A percentile compares a stretch with the other conserved stretches of the same genome.
Conservation (phyloP, 2,888 invertebrate genomes). For the Scaptomyza parva region DNA sequence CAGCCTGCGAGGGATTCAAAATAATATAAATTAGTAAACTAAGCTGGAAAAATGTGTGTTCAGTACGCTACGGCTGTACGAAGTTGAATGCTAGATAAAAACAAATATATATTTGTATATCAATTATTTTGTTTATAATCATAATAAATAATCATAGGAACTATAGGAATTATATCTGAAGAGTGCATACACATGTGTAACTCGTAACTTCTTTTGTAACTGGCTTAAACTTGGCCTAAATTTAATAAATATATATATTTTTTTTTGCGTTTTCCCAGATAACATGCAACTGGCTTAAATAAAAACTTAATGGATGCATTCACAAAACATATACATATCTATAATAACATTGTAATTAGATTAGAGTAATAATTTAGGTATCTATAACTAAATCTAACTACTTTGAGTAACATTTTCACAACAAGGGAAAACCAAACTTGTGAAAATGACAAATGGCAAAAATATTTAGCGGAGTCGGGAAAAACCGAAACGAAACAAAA, state of each 20-base stretch:
- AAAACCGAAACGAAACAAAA: constrained; percentile 11
- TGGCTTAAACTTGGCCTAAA: constrained; percentile 16
- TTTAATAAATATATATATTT: not conserved
- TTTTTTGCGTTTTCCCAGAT: not conserved
- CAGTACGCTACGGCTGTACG: constrained; percentile 32
- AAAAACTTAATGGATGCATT: constrained; percentile 20
- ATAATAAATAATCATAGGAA: constrained; percentile 14
- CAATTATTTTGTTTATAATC: not conserved
- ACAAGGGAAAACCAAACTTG: not conserved
- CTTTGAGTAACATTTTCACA: constrained; percentile 3
- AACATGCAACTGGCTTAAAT: constrained; percentile 45
- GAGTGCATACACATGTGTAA: constrained; percentile 62
- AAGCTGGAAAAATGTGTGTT: not conserved
- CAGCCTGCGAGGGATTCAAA: constrained; percentile 86
- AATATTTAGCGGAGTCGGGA: not conserved
- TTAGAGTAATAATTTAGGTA: not conserved
- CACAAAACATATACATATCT: constrained; percentile 1
- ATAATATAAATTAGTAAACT: constrained; percentile 14
- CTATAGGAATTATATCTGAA: constrained; percentile 23
- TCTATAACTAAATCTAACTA: constrained; percentile 14
- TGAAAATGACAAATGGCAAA: not conserved
- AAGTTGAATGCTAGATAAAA: constrained; percentile 17
- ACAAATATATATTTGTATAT: constrained; percentile 3
- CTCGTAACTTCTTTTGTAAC: constrained; percentile 10
- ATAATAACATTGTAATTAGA: constrained; percentile 1